Conservation (phyloP, 2,113 vertebrate genomes). For the Peromyscus polionotus region DNA sequence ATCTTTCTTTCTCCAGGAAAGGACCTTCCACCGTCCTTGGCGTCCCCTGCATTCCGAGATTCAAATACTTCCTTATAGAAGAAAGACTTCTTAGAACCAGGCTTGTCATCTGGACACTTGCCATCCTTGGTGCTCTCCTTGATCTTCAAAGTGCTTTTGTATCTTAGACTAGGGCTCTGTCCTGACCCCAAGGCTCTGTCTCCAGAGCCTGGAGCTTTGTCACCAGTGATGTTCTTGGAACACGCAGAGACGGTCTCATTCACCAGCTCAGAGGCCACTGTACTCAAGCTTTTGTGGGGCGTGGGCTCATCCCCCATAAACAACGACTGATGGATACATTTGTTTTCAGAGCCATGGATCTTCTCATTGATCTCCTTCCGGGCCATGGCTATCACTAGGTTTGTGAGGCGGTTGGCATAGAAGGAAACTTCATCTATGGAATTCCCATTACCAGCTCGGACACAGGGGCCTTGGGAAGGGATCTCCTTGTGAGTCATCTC, state of each 20-base stretch:
- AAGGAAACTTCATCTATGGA: slow-evolving; percentile 80
- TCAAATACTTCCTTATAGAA: slow-evolving; percentile 83
- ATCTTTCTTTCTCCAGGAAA: slow-evolving; percentile 40
- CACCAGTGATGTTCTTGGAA: not conserved
- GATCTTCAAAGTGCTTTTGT: slow-evolving; percentile 69
- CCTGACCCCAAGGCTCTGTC: slow-evolving; percentile 18
- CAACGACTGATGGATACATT: slow-evolving; percentile 74
- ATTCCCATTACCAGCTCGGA: not conserved
- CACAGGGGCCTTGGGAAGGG: not conserved
- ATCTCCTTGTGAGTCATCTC: slow-evolving; percentile 71
- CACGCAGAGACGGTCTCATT: slow-evolving; percentile 53
- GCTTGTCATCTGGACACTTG: slow-evolving; percentile 64
- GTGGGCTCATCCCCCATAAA: slow-evolving; percentile 72
- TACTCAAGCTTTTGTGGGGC: slow-evolving; percentile 69
- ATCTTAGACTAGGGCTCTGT: slow-evolving; percentile 53
- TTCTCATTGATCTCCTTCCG: slow-evolving; percentile 83
- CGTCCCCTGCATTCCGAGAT: slow-evolving; percentile 67
- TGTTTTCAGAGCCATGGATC: slow-evolving; percentile 70
- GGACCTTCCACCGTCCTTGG: slow-evolving; percentile 40
- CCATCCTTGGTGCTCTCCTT: slow-evolving; percentile 56
- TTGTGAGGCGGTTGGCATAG: slow-evolving; percentile 81
- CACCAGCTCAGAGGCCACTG: slow-evolving; percentile 69
- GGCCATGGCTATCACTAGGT: slow-evolving; percentile 81
- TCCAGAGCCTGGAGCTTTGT: slow-evolving; percentile 64
- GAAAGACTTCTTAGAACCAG: slow-evolving; percentile 69